Percentiles rank a stretch among this genome's conserved stretches.
Conservation (phyloP, 2,797 vertebrate genomes). For the Lutjanus campechanus region DNA sequence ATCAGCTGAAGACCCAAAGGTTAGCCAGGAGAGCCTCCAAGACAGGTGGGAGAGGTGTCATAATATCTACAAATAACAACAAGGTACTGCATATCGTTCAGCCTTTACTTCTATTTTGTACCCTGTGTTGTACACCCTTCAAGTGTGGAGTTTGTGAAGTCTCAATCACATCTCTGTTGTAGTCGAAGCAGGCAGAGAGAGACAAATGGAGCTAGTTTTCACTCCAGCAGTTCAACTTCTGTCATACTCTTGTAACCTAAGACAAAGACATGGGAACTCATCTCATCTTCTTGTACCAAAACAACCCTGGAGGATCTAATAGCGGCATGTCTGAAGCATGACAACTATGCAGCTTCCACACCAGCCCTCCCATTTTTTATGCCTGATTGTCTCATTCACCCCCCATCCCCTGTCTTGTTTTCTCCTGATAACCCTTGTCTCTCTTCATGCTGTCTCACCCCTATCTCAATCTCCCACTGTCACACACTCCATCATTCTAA, state of each 20-base stretch:
- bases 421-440: conserved; percentile 68
- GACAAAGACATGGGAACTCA: conserved; percentile 66
- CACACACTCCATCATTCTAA: conserved; percentile 68
- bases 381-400: conserved; percentile 58
- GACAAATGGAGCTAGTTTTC: conserved; percentile 64
- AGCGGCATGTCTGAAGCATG: conserved; percentile 70
- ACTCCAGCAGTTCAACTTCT: conserved; percentile 55
- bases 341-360: conserved; percentile 68
- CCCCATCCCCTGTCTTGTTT: conserved; percentile 50
- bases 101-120: background rate
- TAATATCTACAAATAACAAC: background rate
- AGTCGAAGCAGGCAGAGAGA: conserved; percentile 26
- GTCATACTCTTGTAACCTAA: conserved; percentile 64
- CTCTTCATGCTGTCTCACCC: conserved; percentile 61
- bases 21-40: background rate
- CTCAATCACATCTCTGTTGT: conserved; percentile 47
- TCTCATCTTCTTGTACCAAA: conserved; percentile 71
- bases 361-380: conserved; percentile 43
- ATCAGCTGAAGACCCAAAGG: background rate
- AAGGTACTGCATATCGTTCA: background rate
- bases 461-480: conserved; percentile 71
- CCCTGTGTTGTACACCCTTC: background rate
- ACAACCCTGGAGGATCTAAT: conserved; percentile 70
- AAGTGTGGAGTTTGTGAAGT: conserved; percentile 35
- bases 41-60: background rate